Conservation (phyloP, 2,797 vertebrate genomes). For the Cynopterus sphinx region DNA sequence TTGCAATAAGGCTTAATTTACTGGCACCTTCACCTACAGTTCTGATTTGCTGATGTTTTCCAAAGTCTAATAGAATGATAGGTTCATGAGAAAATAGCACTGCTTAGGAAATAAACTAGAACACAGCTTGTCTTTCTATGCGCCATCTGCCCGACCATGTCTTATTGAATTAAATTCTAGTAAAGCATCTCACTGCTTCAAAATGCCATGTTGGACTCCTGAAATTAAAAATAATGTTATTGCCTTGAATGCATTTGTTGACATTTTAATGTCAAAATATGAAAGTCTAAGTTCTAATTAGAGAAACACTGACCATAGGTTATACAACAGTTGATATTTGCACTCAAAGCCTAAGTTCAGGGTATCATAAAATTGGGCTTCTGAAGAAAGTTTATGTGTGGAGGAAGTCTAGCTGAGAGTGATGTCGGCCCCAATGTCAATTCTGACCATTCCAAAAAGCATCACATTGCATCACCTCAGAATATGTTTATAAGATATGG, state of each 20-base stretch:
- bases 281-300: constrained; percentile 48
- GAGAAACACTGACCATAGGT: constrained; percentile 9
- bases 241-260: constrained; percentile 48
- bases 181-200: constrained; percentile 62
- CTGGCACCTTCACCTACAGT: constrained; percentile 20
- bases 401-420: not conserved
- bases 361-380: not conserved
- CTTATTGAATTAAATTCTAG: constrained; percentile 71
- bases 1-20: constrained; percentile 71
- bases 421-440: not conserved
- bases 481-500: not conserved
- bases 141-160: constrained; percentile 41
- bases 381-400: not conserved
- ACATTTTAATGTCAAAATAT: constrained; percentile 52
- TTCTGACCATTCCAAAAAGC: not conserved
- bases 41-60: constrained; percentile 62
- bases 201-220: constrained; percentile 58
- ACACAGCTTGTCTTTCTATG: constrained; percentile 61
- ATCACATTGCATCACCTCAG: not conserved
- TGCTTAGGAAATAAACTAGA: constrained; percentile 64
- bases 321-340: not conserved
- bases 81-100: constrained; percentile 61
- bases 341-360: not conserved
- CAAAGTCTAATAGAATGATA: constrained; percentile 60
- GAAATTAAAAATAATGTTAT: not conserved